Evolutionary conservation across 2,797 vertebrate genomes (phyloP).

Genomic region (Alcedo quadribrachys): DNA sequence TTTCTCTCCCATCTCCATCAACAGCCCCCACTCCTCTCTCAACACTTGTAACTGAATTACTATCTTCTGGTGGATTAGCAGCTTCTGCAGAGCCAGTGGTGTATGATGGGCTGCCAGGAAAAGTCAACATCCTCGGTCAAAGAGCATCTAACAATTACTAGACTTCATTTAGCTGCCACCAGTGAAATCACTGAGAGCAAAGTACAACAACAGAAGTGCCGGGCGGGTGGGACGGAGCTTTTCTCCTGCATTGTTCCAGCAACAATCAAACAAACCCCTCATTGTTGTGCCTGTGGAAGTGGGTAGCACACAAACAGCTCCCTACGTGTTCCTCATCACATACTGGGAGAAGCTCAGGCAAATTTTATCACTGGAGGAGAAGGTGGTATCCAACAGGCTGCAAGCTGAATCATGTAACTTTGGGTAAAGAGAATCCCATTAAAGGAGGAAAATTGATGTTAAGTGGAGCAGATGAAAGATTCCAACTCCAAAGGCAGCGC

Average conservation of each 20-base stretch:
- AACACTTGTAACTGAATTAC: not conserved
- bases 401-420: conserved; percentile 34
- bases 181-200: conserved; percentile 22
- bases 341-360: conserved; percentile 13
- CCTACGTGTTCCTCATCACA: conserved; percentile 1
- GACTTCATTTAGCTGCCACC: conserved; percentile 20
- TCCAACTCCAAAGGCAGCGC: not conserved
- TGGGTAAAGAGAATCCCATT: conserved; percentile 35
- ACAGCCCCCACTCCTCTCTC: not conserved
- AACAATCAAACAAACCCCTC: not conserved
- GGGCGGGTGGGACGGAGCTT: not conserved
- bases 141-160: conserved; percentile 9
- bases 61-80: not conserved
- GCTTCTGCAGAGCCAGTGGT: not conserved
- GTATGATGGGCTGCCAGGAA: not conserved
- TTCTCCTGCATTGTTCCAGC: not conserved
- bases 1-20: not conserved
- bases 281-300: not conserved
- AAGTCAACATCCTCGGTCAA: conserved; percentile 38
- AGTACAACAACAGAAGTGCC: conserved; percentile 57
- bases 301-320: conserved; percentile 2
- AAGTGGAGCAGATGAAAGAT: conserved; percentile 44
- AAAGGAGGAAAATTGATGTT: conserved; percentile 19
- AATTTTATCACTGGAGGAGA: conserved; percentile 25
- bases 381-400: not conserved